A percentile compares a stretch with the other conserved stretches of the same genome.
phyloP scores from a whole-genome alignment of 23 tunicate species.

The Botrylloides violaceus region DNA sequence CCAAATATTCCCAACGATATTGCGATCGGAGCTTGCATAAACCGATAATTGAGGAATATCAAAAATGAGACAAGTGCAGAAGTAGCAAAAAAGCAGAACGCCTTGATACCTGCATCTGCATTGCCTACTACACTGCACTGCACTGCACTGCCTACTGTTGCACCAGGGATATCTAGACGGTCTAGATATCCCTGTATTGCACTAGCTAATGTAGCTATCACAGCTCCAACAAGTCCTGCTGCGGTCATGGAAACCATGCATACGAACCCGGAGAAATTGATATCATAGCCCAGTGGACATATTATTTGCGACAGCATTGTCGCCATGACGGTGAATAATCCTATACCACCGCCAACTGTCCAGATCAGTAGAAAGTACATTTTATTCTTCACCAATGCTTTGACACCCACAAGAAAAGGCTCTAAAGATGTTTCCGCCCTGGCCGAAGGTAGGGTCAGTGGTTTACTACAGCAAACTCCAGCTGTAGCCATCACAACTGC shows the following conservation, averaged over 20 bases:
- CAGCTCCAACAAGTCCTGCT: constrained; percentile 48
- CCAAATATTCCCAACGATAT: constrained; percentile 35
- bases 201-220: constrained; percentile 32
- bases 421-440: constrained; percentile 36
- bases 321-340: constrained; percentile 44
- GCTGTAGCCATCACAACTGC: constrained; percentile 29
- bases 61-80: constrained; percentile 58
- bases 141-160: too few species aligned
- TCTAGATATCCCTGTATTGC: constrained; percentile 17
- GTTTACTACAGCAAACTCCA: constrained; percentile 25
- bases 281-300: constrained; percentile 72
- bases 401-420: constrained; percentile 41
- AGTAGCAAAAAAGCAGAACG: too few species aligned
- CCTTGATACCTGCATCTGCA: too few species aligned
- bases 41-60: constrained; percentile 29
- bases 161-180: constrained; percentile 15
- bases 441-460: constrained; percentile 43
- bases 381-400: constrained; percentile 24
- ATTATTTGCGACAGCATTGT: constrained; percentile 56
- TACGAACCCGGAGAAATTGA: constrained; percentile 44
- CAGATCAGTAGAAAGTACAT: constrained; percentile 40
- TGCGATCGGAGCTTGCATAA: constrained; percentile 27
- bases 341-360: constrained; percentile 47
- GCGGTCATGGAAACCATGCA: constrained; percentile 41
- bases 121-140: too few species aligned